Base-by-base conservation (phyloP, 2,888 invertebrate species). In the Rhagium mordax region DNA sequence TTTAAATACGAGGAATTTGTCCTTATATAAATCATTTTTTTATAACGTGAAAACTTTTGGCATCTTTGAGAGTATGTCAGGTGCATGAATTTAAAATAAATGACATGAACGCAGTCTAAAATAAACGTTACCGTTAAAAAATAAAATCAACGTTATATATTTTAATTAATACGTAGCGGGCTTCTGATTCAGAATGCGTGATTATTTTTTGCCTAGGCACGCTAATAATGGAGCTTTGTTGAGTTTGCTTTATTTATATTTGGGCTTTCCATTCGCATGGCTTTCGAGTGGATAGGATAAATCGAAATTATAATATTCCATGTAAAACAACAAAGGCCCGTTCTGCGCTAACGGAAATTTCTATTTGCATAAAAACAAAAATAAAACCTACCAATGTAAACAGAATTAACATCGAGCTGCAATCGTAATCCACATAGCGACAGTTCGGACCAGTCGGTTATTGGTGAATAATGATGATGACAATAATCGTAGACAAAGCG, bases 291-390 rank as follows among this genome's bases (percentile, higher is more conserved):
- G 21, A 59, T 59, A 16, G 59, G 33, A 33, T 33, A 59, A 59
- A 59, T 59, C 59, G 59, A 33, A 59, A 59, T 59, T 59, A 59
- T 59, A 59, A 59, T 59, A 59, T 59, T 33, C 33, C 59, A 59
- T 59, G 59, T 59, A 59, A 29, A 59, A 33, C 33, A 59, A 33
- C 33, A 59, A 59, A 33, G n/a, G 59, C 15, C 59, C 16, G 20
- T 55, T 55, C 21, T 49, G 64, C 47, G 18, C 13, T n/a, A 49
- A 21, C 29, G 66, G 66, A 47, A 66, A 66, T 66, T 65, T 51
- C 29, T 27, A 49, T 51, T 51, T 21, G 51, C 51, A 65, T 65
- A 48, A 51, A 65, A 65, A 65, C 64, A 47, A 47, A 15, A 64
- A 47, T 64, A 64, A 64, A 64, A 64, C 20, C 41, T 48, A 13